A percentile compares a stretch with the other conserved stretches of the same genome.
These are phyloP conservation scores for Hypsibius dujardini DNA, from an alignment of 1,140 invertebrate genomes.

Conservation along the genomic window DNA sequence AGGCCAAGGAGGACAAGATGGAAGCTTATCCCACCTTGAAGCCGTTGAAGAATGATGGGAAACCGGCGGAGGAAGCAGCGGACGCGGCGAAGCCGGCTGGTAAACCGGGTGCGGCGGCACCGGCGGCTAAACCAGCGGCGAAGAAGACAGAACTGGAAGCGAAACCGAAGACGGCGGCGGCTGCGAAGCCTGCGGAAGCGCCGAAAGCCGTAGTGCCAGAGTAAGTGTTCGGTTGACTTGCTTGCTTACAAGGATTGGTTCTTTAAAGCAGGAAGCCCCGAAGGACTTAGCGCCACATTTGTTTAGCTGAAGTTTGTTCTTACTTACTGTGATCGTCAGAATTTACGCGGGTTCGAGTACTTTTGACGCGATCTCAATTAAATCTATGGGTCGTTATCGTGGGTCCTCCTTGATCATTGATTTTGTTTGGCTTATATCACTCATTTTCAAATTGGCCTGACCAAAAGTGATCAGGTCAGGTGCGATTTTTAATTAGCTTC, in stretches of 20 bases:
- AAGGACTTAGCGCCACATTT: no score
- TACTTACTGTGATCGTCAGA: no score
- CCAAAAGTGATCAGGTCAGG: neutral
- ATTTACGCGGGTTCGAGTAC: no score
- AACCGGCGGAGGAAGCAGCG: neutral
- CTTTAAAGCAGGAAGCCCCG: no score
- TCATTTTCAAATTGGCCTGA: neutral
- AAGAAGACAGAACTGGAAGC: constrained; percentile 5
- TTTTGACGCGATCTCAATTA: no score
- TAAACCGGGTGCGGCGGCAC: neutral
- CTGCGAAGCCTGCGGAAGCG: neutral
- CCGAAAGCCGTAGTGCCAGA: neutral
- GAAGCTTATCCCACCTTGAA: constrained; percentile 13
- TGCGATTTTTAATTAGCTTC: no score
- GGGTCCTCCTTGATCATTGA: neutral
- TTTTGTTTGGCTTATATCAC: constrained; percentile 7
- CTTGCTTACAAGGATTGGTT: no score
- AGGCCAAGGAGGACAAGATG: constrained; percentile 2
- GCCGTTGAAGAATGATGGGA: neutral
- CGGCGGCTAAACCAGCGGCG: neutral
- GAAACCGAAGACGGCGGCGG: neutral
- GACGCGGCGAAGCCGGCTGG: neutral
- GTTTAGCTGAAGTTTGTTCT: no score
- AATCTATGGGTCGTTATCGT: no score
- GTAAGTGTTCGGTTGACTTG: neutral